Conservation (phyloP, 30 jellyfish, hydroid and myxozoan genomes). For the Cassiopea xamachana region DNA sequence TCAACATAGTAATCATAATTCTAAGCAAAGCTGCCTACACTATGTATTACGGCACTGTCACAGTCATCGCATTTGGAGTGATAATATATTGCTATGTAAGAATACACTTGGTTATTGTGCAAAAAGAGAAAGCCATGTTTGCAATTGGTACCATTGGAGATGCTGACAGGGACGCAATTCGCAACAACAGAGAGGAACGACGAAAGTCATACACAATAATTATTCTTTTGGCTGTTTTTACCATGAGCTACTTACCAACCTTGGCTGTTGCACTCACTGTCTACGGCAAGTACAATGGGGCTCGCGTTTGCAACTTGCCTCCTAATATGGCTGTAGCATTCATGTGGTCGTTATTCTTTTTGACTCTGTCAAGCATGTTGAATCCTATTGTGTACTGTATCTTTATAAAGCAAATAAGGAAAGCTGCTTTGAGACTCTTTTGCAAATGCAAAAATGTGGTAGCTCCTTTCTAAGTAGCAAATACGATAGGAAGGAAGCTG, state of each 20-base stretch:
- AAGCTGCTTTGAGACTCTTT: not conserved
- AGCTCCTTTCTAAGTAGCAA: too few species aligned
- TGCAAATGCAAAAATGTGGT: not conserved
- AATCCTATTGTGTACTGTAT: conserved; percentile 37
- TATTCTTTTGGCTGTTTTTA: not conserved
- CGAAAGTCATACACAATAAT: conserved; percentile 16
- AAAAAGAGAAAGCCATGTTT: not conserved
- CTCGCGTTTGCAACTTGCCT: not conserved
- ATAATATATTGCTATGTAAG: conserved; percentile 7
- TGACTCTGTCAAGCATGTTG: conserved; percentile 11
- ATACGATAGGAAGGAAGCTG: too few species aligned
- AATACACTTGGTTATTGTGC: not conserved
- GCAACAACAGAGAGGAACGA: conserved; percentile 3
- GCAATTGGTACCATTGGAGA: not conserved
- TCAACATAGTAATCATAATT: not conserved
- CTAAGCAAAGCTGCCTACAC: not conserved
- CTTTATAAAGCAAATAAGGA: not conserved
- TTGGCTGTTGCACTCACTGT: not conserved
- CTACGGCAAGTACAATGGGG: not conserved
- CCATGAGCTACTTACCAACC: conserved; percentile 1
- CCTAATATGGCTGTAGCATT: not conserved
- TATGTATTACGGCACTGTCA: not conserved
- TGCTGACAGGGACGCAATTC: not conserved
- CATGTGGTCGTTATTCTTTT: conserved; percentile 2
- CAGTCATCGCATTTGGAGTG: not conserved